Percentiles rank a stretch among this genome's conserved stretches.
These are phyloP conservation scores for Carduelis carduelis DNA, from an alignment of 2,797 vertebrate species.

Conservation along the genomic window DNA sequence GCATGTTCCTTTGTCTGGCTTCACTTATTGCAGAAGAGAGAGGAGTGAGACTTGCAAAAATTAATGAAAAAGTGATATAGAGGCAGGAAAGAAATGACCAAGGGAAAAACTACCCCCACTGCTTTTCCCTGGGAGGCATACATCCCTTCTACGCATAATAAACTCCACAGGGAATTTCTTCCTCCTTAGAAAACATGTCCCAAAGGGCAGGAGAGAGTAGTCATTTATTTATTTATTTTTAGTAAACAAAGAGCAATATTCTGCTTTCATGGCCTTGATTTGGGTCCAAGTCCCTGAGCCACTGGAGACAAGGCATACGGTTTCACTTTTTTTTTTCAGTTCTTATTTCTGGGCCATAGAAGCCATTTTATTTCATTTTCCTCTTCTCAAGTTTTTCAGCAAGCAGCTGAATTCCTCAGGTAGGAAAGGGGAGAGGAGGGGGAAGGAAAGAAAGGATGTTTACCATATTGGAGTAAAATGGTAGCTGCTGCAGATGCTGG, in stretches of 20 bases:
- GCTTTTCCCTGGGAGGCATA: conserved; percentile 36
- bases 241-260: conserved; percentile 36
- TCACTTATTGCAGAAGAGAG: not conserved
- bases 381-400: not conserved
- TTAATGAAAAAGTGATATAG: conserved; percentile 19
- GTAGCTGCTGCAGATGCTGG: not conserved
- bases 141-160: conserved; percentile 36
- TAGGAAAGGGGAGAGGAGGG: not conserved
- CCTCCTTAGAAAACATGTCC: conserved; percentile 30
- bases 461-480: not conserved
- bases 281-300: conserved; percentile 14
- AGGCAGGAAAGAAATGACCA: not conserved
- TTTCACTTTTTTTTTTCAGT: not conserved
- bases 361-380: not conserved
- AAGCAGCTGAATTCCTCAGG: conserved; percentile 29
- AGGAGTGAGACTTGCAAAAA: not conserved
- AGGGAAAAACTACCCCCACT: not conserved
- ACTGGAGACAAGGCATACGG: not conserved
- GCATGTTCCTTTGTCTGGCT: conserved; percentile 44
- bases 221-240: conserved; percentile 47
- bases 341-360: not conserved
- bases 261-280: conserved; percentile 22
- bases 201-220: not conserved
- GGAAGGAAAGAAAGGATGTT: not conserved
- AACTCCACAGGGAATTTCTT: conserved; percentile 56